These are phyloP conservation scores for Phrixothrix hirtus DNA, from an alignment of 2,888 invertebrate species.

Conservation along the genomic window DNA sequence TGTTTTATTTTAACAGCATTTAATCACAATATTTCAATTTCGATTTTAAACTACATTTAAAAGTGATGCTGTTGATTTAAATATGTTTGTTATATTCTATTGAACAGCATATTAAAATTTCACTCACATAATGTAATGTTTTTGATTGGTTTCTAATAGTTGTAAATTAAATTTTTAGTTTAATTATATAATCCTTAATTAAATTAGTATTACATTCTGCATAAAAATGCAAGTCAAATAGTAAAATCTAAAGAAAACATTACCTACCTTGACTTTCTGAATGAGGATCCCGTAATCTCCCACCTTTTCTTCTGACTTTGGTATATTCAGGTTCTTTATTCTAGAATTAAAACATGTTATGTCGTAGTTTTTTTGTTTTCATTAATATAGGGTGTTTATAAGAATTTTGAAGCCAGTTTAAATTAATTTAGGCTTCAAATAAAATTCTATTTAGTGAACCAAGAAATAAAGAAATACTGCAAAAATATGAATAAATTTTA, in stretches of 20 bases:
- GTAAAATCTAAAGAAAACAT: neutral
- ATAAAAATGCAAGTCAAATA: neutral
- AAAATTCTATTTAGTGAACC: neutral
- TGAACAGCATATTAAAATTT: too few species aligned
- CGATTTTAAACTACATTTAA: too few species aligned
- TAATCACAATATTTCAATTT: too few species aligned
- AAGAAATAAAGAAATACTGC: neutral
- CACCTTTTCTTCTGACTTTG: slow-evolving; percentile 82
- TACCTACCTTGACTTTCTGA: slow-evolving; percentile 79
- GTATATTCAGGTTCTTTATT: slow-evolving; percentile 82
- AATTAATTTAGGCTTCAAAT: neutral
- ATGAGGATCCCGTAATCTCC: slow-evolving; percentile 76
- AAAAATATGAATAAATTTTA: too few species aligned
- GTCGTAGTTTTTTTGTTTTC: neutral
- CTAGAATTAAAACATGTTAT: slow-evolving; percentile 53
- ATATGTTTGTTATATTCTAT: too few species aligned
- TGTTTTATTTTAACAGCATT: too few species aligned
- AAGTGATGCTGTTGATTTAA: too few species aligned
- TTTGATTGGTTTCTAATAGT: neutral
- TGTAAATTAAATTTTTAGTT: neutral
- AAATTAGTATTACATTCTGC: too few species aligned
- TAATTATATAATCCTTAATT: neutral
- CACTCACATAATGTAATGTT: too few species aligned
- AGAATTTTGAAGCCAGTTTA: neutral
- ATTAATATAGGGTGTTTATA: neutral